Evolutionary conservation across 2,888 invertebrate species (phyloP).

Genomic region (Norana najaformis): DNA sequence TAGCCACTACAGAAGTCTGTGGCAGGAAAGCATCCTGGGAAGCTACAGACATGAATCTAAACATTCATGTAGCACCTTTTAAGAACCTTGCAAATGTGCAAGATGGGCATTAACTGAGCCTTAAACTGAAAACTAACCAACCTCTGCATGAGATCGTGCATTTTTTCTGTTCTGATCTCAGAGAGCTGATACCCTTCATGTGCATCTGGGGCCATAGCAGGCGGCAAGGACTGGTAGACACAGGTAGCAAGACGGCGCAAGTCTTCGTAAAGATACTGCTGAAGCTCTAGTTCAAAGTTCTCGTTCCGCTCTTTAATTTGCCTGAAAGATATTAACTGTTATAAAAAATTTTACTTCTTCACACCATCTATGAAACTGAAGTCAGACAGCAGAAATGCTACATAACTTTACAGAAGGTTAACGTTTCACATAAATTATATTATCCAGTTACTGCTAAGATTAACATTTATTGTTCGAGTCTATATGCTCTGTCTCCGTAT

Average conservation of each 20-base stretch:
- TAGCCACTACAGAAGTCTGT: not conserved
- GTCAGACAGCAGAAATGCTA: not conserved
- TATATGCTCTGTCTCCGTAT: not conserved
- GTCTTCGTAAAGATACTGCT: conserved; percentile 15
- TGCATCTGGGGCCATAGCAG: not conserved
- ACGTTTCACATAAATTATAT: not conserved
- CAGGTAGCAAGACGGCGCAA: not conserved
- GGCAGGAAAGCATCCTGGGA: not conserved
- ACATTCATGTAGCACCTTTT: not conserved
- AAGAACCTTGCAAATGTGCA: not conserved
- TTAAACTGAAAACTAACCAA: not conserved
- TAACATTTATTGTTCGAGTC: not conserved
- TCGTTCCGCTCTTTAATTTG: conserved; percentile 21
- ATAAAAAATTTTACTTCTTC: not conserved
- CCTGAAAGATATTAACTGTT: not conserved
- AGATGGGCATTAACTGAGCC: not conserved
- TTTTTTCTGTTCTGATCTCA: not conserved
- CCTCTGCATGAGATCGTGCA: conserved; percentile 8
- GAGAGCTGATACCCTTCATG: not conserved
- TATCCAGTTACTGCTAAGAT: not conserved
- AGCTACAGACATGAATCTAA: not conserved
- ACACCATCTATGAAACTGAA: not conserved
- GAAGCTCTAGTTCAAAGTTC: conserved; percentile 20
- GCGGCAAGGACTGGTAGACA: not conserved
- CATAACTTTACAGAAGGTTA: not conserved